Evolutionary conservation across 2,113 vertebrate species (phyloP).

Genomic region (Silurus asotus): DNA sequence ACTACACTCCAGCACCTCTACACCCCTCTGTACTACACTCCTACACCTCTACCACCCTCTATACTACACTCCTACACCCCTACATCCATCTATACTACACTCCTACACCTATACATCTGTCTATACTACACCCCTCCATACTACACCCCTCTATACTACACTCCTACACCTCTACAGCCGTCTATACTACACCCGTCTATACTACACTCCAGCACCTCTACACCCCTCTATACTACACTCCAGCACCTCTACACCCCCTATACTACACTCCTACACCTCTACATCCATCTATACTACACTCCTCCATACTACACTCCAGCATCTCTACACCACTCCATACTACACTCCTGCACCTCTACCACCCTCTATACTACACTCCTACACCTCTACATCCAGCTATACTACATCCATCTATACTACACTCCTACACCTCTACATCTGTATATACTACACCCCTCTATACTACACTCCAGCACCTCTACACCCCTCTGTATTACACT

Average conservation of each 20-base stretch:
- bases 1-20: not conserved
- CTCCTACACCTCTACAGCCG: too few species aligned
- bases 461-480: too few species aligned
- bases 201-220: too few species aligned
- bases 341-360: not conserved
- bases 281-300: not conserved
- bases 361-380: not conserved
- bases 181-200: too few species aligned
- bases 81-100: not conserved
- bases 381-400: not conserved
- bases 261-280: too few species aligned
- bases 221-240: not conserved
- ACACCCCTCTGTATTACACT: too few species aligned
- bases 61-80: not conserved
- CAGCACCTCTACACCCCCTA: too few species aligned
- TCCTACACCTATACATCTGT: too few species aligned
- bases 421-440: too few species aligned
- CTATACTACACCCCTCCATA: not conserved
- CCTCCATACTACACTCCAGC: too few species aligned
- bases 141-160: too few species aligned
- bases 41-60: not conserved
- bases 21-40: not conserved
- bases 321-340: not conserved
- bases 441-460: too few species aligned
- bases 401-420: not conserved